Conservation (phyloP, 2,113 vertebrate genomes). For the Cyanoderma ruficeps region DNA sequence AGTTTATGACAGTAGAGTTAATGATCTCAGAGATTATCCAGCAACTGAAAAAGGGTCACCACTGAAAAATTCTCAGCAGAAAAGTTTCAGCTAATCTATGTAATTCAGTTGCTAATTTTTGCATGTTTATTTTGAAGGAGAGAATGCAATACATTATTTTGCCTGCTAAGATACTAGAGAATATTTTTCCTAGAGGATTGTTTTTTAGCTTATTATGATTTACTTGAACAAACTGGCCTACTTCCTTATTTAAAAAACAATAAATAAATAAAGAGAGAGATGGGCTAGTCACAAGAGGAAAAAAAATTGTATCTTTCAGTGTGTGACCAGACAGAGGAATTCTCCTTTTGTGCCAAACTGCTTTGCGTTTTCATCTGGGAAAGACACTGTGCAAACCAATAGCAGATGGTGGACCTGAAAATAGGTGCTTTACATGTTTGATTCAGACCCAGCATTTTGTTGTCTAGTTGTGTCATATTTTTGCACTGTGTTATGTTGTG, state of each 20-base stretch:
- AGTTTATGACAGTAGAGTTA: neutral
- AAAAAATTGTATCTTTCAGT: neutral
- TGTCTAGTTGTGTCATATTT: slow-evolving; percentile 32
- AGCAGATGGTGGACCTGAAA: slow-evolving; percentile 52
- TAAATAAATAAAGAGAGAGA: neutral
- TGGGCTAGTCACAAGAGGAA: neutral
- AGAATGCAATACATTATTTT: neutral
- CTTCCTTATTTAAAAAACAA: neutral
- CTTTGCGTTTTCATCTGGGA: slow-evolving; percentile 52
- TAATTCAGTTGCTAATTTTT: neutral
- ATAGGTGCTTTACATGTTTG: slow-evolving; percentile 53
- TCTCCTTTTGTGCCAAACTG: neutral
- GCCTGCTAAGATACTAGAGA: neutral
- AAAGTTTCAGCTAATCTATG: neutral
- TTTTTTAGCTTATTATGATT: neutral
- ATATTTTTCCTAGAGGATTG: neutral
- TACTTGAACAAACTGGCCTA: neutral
- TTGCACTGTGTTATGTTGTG: neutral
- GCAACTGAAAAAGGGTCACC: neutral
- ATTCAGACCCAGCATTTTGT: slow-evolving; percentile 54
- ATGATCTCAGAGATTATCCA: neutral
- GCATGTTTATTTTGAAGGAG: neutral
- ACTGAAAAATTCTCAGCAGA: neutral
- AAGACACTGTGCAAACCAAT: slow-evolving; percentile 30
- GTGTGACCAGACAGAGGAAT: slow-evolving; percentile 32